These are phyloP conservation scores for Polymixis flavicincta DNA, from an alignment of 2,888 invertebrate genomes.

Conservation along the genomic window DNA sequence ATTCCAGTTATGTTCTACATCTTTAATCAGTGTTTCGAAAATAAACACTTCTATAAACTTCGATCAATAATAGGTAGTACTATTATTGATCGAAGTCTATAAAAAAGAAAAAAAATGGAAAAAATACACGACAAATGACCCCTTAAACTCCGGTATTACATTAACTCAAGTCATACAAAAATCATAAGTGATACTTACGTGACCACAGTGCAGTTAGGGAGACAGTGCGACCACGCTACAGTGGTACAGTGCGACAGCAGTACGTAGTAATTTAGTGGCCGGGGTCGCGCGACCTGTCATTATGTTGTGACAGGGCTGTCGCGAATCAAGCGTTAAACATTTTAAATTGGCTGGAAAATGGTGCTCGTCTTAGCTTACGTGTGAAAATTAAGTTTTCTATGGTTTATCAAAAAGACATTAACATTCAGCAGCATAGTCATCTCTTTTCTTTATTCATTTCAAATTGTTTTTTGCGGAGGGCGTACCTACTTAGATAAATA, in stretches of 20 bases:
- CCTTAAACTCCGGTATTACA: background rate
- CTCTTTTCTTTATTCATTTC: background rate
- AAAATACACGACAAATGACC: too few species aligned
- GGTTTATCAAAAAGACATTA: background rate
- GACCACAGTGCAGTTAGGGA: constrained; percentile 37
- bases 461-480: too few species aligned
- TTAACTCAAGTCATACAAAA: constrained; percentile 29
- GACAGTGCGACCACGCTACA: constrained; percentile 31
- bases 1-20: background rate
- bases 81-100: too few species aligned
- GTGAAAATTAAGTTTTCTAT: background rate
- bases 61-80: too few species aligned
- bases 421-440: background rate
- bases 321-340: constrained; percentile 16
- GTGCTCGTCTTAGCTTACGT: background rate
- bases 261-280: constrained; percentile 80
- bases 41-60: background rate
- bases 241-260: constrained; percentile 50
- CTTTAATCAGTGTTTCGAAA: background rate
- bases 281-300: constrained; percentile 80
- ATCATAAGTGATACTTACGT: constrained; percentile 45
- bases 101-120: too few species aligned
- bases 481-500: background rate
- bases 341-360: constrained; percentile 21
- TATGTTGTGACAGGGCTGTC: constrained; percentile 73